Base-by-base conservation (phyloP, 2,113 vertebrate species). In the Ammodytes marinus region DNA sequence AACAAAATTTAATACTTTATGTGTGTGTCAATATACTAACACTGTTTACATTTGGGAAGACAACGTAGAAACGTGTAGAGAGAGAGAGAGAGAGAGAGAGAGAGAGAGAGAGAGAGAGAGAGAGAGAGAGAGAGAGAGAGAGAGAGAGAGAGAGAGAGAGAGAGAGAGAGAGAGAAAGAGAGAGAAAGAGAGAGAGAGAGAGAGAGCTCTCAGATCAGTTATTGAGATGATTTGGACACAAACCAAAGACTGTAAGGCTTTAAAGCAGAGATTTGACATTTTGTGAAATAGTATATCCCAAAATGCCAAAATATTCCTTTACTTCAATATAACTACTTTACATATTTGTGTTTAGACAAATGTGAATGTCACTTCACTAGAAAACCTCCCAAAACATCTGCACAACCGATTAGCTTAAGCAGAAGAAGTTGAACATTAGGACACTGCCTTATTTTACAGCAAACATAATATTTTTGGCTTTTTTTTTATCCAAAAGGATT, bases 1-100 rank as follows among this genome's bases (percentile, higher is more conserved):
- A 27, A 93, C 61, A 92, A 88, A 92, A 86, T n/a, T n/a, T 66
- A 93, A 88, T 86, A 83, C 65, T 85, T 67, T 69, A 8, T 27
- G 39, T 39, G 53, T 71, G 15, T 57, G 27, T 74, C 52, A 61
- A 46, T 77, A 73, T 58, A 60, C 50, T 57, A 89, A 90, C 57
- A 39, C 49, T 91, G 91, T 74, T 84, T 76, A 70, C 69, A 82
- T 77, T 47, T 71, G 19, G 17, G 77, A 55, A 61, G 73, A 37
- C 67, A 54, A 79, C 54, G 53, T 5, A 27, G 27, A 27, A 27
- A n/a, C n/a, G n/a, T n/a, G n/a, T n/a, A 27, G 27, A 27, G 27
- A 27, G 27, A 27, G 2, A 27, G 27, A 27, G 27, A 27, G 27
- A 27, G 27, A 27, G 27, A 27, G 27, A 27, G 27, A 27, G 27